These are phyloP conservation scores for Penelope pileata DNA, from an alignment of 2,113 vertebrate species.

Conservation along the genomic window DNA sequence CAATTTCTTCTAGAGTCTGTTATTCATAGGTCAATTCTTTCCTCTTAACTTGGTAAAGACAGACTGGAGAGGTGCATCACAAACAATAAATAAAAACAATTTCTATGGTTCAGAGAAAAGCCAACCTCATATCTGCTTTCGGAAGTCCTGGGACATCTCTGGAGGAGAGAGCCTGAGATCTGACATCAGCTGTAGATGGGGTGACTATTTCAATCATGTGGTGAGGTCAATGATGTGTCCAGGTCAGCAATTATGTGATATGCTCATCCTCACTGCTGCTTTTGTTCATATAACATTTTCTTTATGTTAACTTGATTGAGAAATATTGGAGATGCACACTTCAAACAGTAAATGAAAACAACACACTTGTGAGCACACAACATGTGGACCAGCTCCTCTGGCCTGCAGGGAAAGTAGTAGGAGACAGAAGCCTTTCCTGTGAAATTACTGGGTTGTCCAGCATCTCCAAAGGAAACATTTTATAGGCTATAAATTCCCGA, in stretches of 20 bases:
- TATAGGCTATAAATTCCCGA: background rate
- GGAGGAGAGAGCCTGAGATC: background rate
- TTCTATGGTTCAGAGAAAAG: background rate
- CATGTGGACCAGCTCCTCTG: background rate
- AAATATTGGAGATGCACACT: background rate
- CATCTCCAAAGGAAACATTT: background rate
- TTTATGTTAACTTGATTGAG: background rate
- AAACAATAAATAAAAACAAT: background rate
- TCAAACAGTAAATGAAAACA: background rate
- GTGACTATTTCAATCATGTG: background rate
- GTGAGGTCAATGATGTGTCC: background rate
- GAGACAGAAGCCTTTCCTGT: background rate
- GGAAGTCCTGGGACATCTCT: background rate
- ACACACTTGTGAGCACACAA: fast-evolving
- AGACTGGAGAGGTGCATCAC: background rate
- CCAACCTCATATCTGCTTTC: background rate
- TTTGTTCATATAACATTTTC: background rate
- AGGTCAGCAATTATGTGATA: background rate
- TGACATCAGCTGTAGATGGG: background rate
- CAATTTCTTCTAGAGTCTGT: background rate
- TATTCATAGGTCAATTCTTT: background rate
- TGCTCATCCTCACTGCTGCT: background rate
- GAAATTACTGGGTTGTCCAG: background rate
- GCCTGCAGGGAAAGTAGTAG: background rate
- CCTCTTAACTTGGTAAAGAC: background rate